Conservation (phyloP, 2,888 invertebrate genomes). For the Panzeria rudis region DNA sequence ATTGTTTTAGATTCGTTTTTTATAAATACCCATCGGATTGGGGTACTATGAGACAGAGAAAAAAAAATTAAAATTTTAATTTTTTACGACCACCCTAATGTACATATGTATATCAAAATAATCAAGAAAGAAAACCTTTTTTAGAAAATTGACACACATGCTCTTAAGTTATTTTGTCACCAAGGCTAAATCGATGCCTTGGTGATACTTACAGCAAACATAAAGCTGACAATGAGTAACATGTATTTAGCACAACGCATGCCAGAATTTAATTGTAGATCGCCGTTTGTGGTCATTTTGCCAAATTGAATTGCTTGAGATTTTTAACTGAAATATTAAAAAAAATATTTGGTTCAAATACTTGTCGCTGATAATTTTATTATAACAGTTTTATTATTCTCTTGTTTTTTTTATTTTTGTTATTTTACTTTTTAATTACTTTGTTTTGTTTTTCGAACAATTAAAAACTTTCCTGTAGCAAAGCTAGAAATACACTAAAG, state of each 20-base stretch:
- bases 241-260: constrained; percentile 91
- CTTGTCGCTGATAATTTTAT: not conserved
- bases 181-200: too few species aligned
- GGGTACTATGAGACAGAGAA: too few species aligned
- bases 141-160: too few species aligned
- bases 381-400: not conserved
- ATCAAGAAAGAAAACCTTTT: too few species aligned
- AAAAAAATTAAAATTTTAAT: too few species aligned
- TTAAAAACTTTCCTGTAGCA: constrained; percentile 54
- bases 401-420: constrained; percentile 49
- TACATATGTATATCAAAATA: too few species aligned
- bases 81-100: too few species aligned
- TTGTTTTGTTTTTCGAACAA: not conserved
- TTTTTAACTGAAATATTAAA: constrained; percentile 44
- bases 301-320: not conserved
- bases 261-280: constrained; percentile 86
- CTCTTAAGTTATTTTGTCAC: too few species aligned
- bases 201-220: constrained; percentile 91
- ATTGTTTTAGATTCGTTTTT: too few species aligned
- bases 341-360: not conserved
- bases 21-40: too few species aligned
- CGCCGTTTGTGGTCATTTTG: constrained; percentile 75
- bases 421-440: constrained; percentile 1
- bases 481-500: constrained; percentile 68
- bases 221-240: constrained; percentile 89